These are phyloP conservation scores for Ictidomys tridecemlineatus DNA, from an alignment of 2,113 vertebrate genomes.

Conservation along the genomic window DNA sequence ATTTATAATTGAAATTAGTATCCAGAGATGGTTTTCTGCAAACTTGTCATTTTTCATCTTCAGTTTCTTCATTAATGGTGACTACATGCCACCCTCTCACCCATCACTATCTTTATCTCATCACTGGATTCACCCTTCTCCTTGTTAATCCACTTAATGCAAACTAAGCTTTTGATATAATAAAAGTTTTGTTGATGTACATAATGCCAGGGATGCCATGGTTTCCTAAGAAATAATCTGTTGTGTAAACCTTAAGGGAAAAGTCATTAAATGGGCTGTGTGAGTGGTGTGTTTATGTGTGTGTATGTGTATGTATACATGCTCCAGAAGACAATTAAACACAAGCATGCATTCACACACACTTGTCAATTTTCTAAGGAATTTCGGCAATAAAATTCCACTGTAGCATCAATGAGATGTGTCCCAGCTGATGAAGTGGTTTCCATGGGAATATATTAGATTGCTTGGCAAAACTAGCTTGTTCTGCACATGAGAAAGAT, in stretches of 20 bases:
- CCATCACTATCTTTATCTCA: neutral
- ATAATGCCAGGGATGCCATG: neutral
- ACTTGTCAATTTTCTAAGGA: neutral
- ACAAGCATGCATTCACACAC: neutral
- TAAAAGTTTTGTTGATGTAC: neutral
- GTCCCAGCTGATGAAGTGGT: slow-evolving; percentile 69
- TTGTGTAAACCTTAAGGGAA: slow-evolving; percentile 1
- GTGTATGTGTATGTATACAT: neutral
- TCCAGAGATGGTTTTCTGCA: neutral
- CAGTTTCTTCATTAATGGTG: neutral
- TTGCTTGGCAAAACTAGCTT: slow-evolving; percentile 61
- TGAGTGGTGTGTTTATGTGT: neutral
- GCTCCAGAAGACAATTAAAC: neutral
- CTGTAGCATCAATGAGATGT: slow-evolving; percentile 56
- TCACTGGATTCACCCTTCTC: no score
- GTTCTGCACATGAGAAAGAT: slow-evolving; percentile 26
- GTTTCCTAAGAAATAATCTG: slow-evolving; percentile 59
- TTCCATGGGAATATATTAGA: slow-evolving; percentile 77
- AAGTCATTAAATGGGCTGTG: neutral
- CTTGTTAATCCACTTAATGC: neutral
- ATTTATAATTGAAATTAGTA: neutral
- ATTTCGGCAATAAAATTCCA: slow-evolving; percentile 1
- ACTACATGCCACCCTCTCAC: neutral
- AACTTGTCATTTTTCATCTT: neutral
- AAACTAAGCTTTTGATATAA: neutral